phyloP scores from a whole-genome alignment of 2,113 vertebrate genomes.

The Noturus placidus region DNA sequence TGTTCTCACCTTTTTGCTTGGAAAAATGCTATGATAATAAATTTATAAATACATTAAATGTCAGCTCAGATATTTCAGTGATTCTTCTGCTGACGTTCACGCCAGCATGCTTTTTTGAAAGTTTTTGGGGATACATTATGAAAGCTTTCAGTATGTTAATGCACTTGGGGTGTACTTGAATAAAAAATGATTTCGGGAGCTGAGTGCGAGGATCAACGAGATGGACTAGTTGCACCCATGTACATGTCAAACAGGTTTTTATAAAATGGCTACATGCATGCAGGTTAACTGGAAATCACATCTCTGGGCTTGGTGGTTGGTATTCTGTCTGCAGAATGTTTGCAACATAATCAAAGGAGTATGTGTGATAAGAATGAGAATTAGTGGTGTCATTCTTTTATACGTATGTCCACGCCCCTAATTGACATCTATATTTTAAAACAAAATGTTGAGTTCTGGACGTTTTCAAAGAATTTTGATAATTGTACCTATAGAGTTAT shows the following conservation, averaged over 20 bases:
- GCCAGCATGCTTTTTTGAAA: slow-evolving; percentile 21
- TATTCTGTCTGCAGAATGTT: not conserved
- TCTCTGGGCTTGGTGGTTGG: not conserved
- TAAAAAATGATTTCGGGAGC: slow-evolving; percentile 58
- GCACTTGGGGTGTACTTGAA: slow-evolving; percentile 65
- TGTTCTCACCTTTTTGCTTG: slow-evolving; percentile 27
- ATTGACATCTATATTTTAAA: not conserved
- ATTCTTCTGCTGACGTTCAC: not conserved
- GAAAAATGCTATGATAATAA: not conserved
- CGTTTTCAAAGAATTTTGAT: not conserved
- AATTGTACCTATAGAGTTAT: not conserved
- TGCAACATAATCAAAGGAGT: not conserved
- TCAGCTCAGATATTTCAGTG: not conserved
- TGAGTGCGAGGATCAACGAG: slow-evolving; percentile 66
- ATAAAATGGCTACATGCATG: slow-evolving; percentile 49
- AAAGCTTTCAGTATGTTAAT: slow-evolving; percentile 63
- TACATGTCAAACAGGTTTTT: slow-evolving; percentile 57
- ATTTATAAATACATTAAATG: slow-evolving; percentile 9
- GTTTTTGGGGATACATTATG: slow-evolving; percentile 57
- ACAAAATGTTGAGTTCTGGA: not conserved
- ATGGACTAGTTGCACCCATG: slow-evolving; percentile 63
- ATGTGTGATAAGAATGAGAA: not conserved
- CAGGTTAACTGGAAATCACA: slow-evolving; percentile 54
- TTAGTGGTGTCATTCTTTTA: not conserved
- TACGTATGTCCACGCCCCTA: not conserved